These are phyloP conservation scores for Colletes gigas DNA, from an alignment of 1,140 invertebrate genomes.

Conservation along the genomic window DNA sequence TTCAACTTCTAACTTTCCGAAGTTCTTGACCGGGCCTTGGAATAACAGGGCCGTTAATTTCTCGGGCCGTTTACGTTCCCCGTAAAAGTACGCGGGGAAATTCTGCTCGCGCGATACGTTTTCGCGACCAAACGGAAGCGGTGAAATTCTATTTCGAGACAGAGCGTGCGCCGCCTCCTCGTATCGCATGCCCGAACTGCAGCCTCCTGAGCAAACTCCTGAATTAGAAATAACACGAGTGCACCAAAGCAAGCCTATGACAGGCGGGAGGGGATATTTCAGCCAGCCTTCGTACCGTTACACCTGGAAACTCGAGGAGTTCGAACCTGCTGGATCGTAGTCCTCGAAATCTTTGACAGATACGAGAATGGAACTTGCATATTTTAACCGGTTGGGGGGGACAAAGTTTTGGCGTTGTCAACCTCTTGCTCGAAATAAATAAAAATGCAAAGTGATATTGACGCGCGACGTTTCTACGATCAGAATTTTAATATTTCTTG, in stretches of 20 bases:
- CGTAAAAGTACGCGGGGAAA: slow-evolving; percentile 7
- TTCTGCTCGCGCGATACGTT: slow-evolving; percentile 7
- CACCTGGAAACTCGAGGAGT: not conserved
- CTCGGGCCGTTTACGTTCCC: not conserved
- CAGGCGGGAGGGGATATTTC: slow-evolving; percentile 26
- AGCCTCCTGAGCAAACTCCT: slow-evolving; percentile 34
- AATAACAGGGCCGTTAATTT: not conserved
- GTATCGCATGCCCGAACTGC: slow-evolving; percentile 18
- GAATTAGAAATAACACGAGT: slow-evolving; percentile 45
- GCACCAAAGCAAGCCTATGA: slow-evolving; percentile 32
- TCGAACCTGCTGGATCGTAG: not conserved
- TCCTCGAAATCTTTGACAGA: not conserved
- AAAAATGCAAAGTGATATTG: no score
- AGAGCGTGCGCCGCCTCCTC: not conserved
- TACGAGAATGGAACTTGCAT: no score
- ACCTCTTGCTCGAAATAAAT: no score
- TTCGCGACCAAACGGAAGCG: slow-evolving; percentile 8
- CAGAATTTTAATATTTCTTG: no score
- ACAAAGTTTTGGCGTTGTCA: no score
- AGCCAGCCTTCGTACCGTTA: not conserved
- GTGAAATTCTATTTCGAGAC: slow-evolving; percentile 23
- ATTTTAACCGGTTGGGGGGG: not conserved
- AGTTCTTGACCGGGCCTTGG: not conserved
- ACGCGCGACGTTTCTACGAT: no score
- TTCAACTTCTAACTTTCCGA: not conserved